Evolutionary conservation across 2,797 vertebrate genomes (phyloP), one percentile per base, ranked within the genome.

Genomic region (Aeoliscus strigatus): DNA sequence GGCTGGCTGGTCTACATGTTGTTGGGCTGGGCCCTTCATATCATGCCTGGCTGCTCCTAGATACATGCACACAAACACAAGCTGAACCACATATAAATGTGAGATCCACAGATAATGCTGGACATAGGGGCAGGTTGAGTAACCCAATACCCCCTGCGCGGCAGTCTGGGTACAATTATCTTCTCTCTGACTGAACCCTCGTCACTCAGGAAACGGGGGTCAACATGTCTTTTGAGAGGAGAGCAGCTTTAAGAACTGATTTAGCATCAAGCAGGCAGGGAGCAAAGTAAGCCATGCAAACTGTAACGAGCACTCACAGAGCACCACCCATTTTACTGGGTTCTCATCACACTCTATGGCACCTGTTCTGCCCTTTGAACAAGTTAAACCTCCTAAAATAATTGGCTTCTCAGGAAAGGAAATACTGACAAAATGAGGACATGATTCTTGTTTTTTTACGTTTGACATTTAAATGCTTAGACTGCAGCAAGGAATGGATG

Each of bases 131-230:
- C 56, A 26, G 28, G 39, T 34, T 26, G 32, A 35, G 39, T 39
- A 42, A 45, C 28, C 25, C 24, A 23, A n/a, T 43, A 32, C 45
- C 14, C 57, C 34, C 41, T 5, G 28, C 18, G 46, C 49, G 45
- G 27, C 37, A 16, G 65, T 49, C 14, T 11, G 43, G 43, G 16
- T 2, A 25, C 31, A 50, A 14, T 45, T 66, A 65, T 50, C 30
- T 27, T 17, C 6, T 39, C 27, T 38, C 27, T 17, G 35, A 32
- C 46, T 62, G 51, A 25, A 37, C 43, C 14, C 35, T 47, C 21
- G 50, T 35, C 51, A 21, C 26, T 70, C 55, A 72, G 70, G 77
- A 82, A 82, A 51, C 45, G 0, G 41, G 56, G 67, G 66, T 77
- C 74, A 52, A 29, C 14, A 0, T 44, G 43, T 60, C 33, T 61